Base-by-base conservation (phyloP, 2,888 invertebrate species). In the Hydroisotoma schaefferi region DNA sequence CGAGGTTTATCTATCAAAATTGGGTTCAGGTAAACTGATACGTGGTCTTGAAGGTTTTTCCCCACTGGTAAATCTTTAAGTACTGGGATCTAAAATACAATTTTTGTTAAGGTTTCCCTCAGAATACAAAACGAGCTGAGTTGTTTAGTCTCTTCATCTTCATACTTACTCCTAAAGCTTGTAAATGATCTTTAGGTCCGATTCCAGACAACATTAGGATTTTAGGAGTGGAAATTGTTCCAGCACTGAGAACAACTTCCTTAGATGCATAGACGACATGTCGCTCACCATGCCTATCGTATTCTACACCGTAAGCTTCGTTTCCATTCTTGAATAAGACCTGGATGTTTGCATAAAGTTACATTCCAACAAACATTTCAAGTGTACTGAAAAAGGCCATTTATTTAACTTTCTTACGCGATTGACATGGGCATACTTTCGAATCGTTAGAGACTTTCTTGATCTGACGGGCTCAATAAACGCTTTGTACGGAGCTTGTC, bases 281-380 rank as follows among this genome's bases (percentile, higher is more conserved):
- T 20, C 43, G 48, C 52, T 48, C 55, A 10, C 58, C 65, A 55
- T 71, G 67, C n/a, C 70, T 48, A 8, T 65, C 65, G 28, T 61
- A 67, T 44, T 66, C 65, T 2, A 62, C 66, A 4, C 66, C 70
- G 44, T 60, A 61, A 2, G 70, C 60, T 44, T 47, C 52, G 12
- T 56, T 63, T 2, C 54, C 47, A 29, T 58, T 51, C 25, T 53
- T 27, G 18, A 67, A 44, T 26, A 67, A 25, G 10, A 67, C 46
- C 63, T 66, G 33, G 15, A 25, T 23, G 5, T 43, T 18, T 6
- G 6, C 12, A 46, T 8, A 3, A 10, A 15, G 40, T 40, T 40
- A 8, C 15, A 40, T 40, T 40, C 20, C n/a, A 15, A 4, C 40
- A 18, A 5, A 8, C n/a, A 40, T 20, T 40, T 40, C 20, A 40